These are phyloP conservation scores for Dermatemys mawii DNA, from an alignment of 2,113 vertebrate species.

Conservation along the genomic window DNA sequence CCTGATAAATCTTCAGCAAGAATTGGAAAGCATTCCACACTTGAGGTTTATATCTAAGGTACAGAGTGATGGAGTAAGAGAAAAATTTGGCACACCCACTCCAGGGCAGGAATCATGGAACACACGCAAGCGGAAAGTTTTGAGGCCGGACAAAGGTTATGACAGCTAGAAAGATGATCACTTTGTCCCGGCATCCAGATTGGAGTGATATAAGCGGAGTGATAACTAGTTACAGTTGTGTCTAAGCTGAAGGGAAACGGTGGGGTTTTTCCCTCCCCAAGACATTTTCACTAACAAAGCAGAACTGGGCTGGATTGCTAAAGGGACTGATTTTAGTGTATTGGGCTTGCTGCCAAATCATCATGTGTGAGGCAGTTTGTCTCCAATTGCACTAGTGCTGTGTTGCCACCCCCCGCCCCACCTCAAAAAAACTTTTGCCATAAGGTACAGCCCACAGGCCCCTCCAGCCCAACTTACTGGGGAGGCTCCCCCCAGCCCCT, in stretches of 20 bases:
- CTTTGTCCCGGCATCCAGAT: background rate
- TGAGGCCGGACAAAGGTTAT: slow-evolving; percentile 11
- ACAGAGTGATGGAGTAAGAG: slow-evolving; percentile 37
- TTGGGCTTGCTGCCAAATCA: background rate
- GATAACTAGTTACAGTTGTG: rapidly evolving
- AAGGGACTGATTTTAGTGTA: background rate
- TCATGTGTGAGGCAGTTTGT: rapidly evolving
- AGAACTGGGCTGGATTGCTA: background rate
- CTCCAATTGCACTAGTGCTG: background rate
- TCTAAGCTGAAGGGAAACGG: rapidly evolving
- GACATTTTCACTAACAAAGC: rapidly evolving
- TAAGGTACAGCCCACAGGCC: too few relatives aligned
- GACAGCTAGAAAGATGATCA: background rate
- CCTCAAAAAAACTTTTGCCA: too few relatives aligned
- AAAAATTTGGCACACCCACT: slow-evolving; percentile 33
- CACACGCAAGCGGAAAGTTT: background rate
- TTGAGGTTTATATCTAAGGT: slow-evolving; percentile 55
- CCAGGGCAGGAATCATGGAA: background rate
- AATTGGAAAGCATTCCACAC: background rate
- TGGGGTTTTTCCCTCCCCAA: background rate
- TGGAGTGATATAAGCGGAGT: rapidly evolving
- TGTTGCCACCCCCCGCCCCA: background rate
- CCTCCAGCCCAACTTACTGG: too few relatives aligned
- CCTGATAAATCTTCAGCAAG: background rate
- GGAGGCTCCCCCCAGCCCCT: too few relatives aligned